These are phyloP conservation scores for Arctocebus calabarensis DNA, from an alignment of 2,797 vertebrate genomes.

Conservation along the genomic window DNA sequence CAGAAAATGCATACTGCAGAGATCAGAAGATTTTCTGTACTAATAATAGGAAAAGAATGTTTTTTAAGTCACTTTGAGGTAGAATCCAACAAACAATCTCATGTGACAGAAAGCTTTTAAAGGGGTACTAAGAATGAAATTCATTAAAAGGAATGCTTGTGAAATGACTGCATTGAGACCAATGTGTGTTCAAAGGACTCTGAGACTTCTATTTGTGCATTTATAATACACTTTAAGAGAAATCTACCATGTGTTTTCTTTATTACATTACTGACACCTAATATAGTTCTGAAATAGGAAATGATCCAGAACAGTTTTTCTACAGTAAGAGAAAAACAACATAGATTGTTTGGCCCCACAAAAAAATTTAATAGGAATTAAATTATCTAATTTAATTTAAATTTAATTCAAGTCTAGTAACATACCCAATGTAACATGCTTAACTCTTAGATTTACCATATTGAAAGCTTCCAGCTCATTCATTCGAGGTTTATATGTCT, in stretches of 20 bases:
- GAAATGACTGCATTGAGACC: conserved; percentile 83
- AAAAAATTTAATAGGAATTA: conserved; percentile 82
- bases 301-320: conserved; percentile 78
- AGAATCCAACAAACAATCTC: conserved; percentile 79
- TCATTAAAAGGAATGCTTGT: conserved; percentile 83
- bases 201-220: conserved; percentile 79
- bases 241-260: conserved; percentile 86
- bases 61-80: conserved; percentile 77
- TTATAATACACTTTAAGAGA: conserved; percentile 84
- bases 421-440: conserved; percentile 69
- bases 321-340: conserved; percentile 77
- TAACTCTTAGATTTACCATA: conserved; percentile 90
- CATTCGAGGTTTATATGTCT: conserved; percentile 91
- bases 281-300: conserved; percentile 86
- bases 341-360: conserved; percentile 75
- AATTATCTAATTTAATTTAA: too few species aligned
- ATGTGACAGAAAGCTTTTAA: conserved; percentile 84
- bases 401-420: conserved; percentile 76
- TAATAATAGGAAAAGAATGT: conserved; percentile 58
- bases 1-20: conserved; percentile 77
- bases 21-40: conserved; percentile 79
- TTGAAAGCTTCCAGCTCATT: conserved; percentile 97
- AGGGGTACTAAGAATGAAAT: conserved; percentile 83
- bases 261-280: conserved; percentile 87
- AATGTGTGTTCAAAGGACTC: conserved; percentile 85